Conservation (phyloP, 2,113 vertebrate species). For the Megalops atlanticus region DNA sequence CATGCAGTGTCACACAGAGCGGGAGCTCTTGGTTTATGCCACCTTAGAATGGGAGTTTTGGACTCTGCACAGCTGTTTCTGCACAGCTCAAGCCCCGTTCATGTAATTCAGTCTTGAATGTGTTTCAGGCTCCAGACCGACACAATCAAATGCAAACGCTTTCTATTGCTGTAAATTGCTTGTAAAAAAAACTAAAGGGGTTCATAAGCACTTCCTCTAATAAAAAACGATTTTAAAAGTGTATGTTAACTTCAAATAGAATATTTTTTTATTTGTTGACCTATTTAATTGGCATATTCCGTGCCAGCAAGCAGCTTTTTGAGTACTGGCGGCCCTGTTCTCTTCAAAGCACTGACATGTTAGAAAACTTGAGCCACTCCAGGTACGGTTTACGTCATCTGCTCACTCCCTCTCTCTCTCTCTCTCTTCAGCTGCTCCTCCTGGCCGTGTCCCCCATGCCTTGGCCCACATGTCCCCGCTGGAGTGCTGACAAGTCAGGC, state of each 20-base stretch:
- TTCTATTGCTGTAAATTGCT: not conserved
- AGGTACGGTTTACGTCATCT: too few species aligned
- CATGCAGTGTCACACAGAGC: not conserved
- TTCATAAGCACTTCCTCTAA: too few species aligned
- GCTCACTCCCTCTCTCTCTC: slow-evolving; percentile 27
- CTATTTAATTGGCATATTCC: not conserved
- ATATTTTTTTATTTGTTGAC: not conserved
- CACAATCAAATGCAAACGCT: not conserved
- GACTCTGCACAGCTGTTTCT: not conserved
- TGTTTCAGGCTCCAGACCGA: slow-evolving; percentile 3
- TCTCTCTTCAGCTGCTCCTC: slow-evolving; percentile 46
- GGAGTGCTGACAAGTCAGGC: slow-evolving; percentile 40
- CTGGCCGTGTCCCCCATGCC: slow-evolving; percentile 44
- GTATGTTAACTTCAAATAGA: not conserved
- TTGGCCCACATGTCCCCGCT: slow-evolving; percentile 35
- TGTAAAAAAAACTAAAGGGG: too few species aligned
- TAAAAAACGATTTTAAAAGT: not conserved
- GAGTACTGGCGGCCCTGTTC: too few species aligned
- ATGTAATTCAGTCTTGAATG: not conserved
- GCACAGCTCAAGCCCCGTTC: not conserved
- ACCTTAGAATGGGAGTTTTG: not conserved
- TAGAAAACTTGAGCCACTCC: too few species aligned
- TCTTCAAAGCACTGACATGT: too few species aligned
- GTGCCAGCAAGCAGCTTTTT: too few species aligned
- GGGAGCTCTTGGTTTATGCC: not conserved